These are phyloP conservation scores for Tonatia bakeri DNA, from an alignment of 2,113 vertebrate genomes.

Conservation along the genomic window DNA sequence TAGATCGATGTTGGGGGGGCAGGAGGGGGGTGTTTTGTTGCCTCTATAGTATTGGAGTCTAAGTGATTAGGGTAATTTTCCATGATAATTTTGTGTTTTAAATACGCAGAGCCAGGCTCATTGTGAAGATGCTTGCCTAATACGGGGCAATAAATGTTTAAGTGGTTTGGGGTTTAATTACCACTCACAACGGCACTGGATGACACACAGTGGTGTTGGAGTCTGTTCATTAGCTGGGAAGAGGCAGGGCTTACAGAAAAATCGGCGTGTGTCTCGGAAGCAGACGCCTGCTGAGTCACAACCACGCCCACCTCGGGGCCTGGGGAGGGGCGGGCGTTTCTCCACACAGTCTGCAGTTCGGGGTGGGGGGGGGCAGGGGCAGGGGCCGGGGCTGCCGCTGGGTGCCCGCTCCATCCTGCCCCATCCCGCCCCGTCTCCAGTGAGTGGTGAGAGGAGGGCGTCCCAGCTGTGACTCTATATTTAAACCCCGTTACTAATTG, in stretches of 20 bases:
- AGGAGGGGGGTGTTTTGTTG: neutral
- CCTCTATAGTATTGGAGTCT: neutral
- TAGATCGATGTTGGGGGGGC: neutral
- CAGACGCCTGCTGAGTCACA: constrained; percentile 29
- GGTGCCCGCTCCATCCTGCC: neutral
- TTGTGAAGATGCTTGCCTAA: constrained; percentile 25
- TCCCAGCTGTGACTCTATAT: neutral
- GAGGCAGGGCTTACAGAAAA: neutral
- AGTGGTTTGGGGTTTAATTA: constrained; percentile 40
- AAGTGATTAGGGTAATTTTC: constrained; percentile 56
- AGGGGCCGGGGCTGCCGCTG: neutral
- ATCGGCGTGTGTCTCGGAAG: neutral
- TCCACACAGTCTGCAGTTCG: neutral
- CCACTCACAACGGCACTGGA: neutral
- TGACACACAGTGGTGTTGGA: neutral
- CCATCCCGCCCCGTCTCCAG: neutral
- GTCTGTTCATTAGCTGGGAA: neutral
- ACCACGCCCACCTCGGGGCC: neutral
- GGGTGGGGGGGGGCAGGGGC: neutral
- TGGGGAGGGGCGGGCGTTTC: neutral
- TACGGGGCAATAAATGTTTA: neutral
- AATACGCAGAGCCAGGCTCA: constrained; percentile 39
- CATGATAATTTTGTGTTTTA: constrained; percentile 45
- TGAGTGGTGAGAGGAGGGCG: constrained; percentile 3
- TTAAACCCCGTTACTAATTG: constrained; percentile 49